Evolutionary conservation across 2,888 invertebrate genomes (phyloP).

Genomic region (Cheilosia vulpina): DNA sequence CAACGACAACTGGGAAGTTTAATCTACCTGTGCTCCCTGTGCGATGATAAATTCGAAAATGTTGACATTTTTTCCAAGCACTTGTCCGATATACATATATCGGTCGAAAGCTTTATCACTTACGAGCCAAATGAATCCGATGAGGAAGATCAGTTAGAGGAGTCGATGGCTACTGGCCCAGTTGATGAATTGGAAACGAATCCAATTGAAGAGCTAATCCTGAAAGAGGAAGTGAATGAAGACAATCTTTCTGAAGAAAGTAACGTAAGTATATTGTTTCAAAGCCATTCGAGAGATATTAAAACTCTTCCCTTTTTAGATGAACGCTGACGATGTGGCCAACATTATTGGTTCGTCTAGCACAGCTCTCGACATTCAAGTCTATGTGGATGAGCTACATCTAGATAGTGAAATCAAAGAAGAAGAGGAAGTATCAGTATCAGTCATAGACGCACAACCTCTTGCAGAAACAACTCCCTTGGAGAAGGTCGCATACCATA

Average conservation of each 20-base stretch:
- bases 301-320: background rate
- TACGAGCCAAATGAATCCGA: conserved; percentile 51
- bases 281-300: background rate
- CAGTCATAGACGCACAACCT: background rate
- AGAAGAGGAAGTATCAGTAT: background rate
- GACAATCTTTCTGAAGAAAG: conserved; percentile 1
- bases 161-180: background rate
- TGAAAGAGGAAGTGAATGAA: background rate
- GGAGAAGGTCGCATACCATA: background rate
- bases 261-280: conserved; percentile 10
- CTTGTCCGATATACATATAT: conserved; percentile 59
- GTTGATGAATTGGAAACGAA: background rate
- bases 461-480: background rate
- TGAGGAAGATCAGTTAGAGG: background rate
- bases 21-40: conserved; percentile 61
- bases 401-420: background rate
- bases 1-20: conserved; percentile 53
- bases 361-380: conserved; percentile 17
- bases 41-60: conserved; percentile 54
- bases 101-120: conserved; percentile 48
- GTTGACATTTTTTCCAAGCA: conserved; percentile 60
- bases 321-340: background rate
- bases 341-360: background rate
- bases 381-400: conserved; percentile 5
- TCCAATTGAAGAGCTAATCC: background rate